Conservation (phyloP, 2,797 vertebrate species). For the Gallirallus australis region DNA sequence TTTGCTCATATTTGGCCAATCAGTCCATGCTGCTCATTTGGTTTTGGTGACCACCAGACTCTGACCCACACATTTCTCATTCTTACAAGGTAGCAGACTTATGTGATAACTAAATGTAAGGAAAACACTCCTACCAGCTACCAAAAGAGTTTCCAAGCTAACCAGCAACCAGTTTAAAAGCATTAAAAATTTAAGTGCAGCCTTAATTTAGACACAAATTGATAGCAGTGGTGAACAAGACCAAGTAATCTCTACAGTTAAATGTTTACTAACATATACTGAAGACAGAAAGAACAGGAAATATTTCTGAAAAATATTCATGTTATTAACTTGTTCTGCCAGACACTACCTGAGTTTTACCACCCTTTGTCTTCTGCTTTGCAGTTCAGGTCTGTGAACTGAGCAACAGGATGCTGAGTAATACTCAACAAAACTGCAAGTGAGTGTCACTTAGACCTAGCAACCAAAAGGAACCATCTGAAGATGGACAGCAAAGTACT, state of each 20-base stretch:
- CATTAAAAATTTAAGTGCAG: background rate
- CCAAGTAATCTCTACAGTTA: background rate
- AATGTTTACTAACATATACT: background rate
- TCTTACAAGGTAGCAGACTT: background rate
- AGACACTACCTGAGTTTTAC: background rate
- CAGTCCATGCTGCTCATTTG: background rate
- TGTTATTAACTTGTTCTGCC: background rate
- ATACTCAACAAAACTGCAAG: background rate
- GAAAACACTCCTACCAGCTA: background rate
- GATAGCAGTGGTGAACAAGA: fast-evolving
- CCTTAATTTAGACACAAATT: background rate
- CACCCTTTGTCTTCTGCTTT: background rate
- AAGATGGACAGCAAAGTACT: background rate
- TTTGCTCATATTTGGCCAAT: background rate
- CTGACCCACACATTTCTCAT: background rate
- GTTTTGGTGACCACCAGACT: background rate
- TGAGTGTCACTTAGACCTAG: background rate
- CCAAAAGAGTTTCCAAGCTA: background rate
- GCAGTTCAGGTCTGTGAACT: background rate
- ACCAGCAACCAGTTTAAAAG: background rate
- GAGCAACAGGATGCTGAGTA: background rate
- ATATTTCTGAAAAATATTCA: background rate
- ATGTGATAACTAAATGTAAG: background rate
- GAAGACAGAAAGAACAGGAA: background rate
- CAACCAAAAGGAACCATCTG: background rate